These are phyloP conservation scores for Sussaba pulchella DNA, from an alignment of 2,888 invertebrate species.

Conservation along the genomic window DNA sequence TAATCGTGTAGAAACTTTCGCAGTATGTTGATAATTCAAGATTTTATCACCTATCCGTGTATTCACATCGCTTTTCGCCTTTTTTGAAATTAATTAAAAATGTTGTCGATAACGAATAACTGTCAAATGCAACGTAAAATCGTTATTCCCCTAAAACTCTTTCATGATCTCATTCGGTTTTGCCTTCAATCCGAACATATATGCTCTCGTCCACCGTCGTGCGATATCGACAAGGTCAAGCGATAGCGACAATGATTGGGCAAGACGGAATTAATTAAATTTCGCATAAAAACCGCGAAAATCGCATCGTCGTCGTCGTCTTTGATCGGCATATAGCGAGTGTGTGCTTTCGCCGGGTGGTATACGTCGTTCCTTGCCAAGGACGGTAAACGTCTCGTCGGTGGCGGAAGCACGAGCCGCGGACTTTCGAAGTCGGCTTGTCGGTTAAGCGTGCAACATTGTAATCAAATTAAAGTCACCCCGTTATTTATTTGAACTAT, in stretches of 20 bases:
- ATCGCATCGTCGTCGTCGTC: slow-evolving; percentile 60
- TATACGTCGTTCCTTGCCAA: neutral
- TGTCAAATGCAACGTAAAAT: no score
- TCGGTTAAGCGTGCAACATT: slow-evolving; percentile 10
- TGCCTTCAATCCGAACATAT: slow-evolving; percentile 16
- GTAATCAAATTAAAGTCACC: slow-evolving; percentile 24
- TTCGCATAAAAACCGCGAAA: slow-evolving; percentile 51
- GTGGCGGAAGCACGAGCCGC: slow-evolving; percentile 54
- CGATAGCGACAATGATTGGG: slow-evolving; percentile 53
- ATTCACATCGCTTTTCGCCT: no score
- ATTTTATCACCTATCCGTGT: no score
- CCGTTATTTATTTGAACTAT: slow-evolving; percentile 19
- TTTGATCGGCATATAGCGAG: slow-evolving; percentile 1
- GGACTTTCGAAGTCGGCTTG: slow-evolving; percentile 30
- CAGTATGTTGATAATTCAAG: no score
- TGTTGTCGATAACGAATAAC: no score
- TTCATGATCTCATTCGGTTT: no score
- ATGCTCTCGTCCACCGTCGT: neutral
- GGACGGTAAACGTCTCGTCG: neutral
- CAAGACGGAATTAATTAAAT: slow-evolving; percentile 65
- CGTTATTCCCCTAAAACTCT: no score
- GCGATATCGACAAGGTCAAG: slow-evolving; percentile 56
- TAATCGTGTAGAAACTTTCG: no score
- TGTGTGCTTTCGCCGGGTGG: slow-evolving; percentile 43
- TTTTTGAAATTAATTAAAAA: no score